Percentiles rank a stretch among this genome's conserved stretches.
phyloP scores from a whole-genome alignment of 2,888 invertebrate genomes.

The Ornithoptera alexandrae region DNA sequence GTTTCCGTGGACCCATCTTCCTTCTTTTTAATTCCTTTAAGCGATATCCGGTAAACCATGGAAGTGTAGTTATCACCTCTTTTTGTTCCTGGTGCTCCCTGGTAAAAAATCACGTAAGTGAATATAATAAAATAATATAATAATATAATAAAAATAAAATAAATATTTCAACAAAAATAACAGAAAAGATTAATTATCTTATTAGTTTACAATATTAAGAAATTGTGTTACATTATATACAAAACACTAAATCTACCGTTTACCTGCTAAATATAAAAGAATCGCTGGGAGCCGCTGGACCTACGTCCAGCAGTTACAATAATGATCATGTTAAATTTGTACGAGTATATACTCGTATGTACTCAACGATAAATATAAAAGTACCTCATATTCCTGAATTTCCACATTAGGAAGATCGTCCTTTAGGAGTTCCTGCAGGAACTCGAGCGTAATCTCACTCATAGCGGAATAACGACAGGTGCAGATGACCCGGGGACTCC shows the following conservation, averaged over 20 bases:
- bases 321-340: too few species aligned
- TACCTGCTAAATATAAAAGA: too few species aligned
- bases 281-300: too few species aligned
- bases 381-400: constrained; percentile 78
- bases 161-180: too few species aligned
- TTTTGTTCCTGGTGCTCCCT: constrained; percentile 85
- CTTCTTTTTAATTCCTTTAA: constrained; percentile 74
- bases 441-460: constrained; percentile 74
- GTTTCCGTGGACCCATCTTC: constrained; percentile 56
- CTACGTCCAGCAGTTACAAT: too few species aligned
- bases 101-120: constrained; percentile 9
- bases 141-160: too few species aligned
- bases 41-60: constrained; percentile 83
- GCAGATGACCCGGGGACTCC: constrained; percentile 27
- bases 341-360: too few species aligned
- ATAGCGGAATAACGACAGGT: constrained; percentile 40
- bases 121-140: too few species aligned
- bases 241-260: too few species aligned
- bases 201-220: too few species aligned
- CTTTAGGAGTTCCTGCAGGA: constrained; percentile 76
- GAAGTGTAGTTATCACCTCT: constrained; percentile 88
- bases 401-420: constrained; percentile 78
- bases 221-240: too few species aligned
- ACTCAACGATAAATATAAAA: constrained; percentile 11
- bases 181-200: too few species aligned